Base-by-base conservation (phyloP, 2,113 vertebrate species). In the Callipepla californica region DNA sequence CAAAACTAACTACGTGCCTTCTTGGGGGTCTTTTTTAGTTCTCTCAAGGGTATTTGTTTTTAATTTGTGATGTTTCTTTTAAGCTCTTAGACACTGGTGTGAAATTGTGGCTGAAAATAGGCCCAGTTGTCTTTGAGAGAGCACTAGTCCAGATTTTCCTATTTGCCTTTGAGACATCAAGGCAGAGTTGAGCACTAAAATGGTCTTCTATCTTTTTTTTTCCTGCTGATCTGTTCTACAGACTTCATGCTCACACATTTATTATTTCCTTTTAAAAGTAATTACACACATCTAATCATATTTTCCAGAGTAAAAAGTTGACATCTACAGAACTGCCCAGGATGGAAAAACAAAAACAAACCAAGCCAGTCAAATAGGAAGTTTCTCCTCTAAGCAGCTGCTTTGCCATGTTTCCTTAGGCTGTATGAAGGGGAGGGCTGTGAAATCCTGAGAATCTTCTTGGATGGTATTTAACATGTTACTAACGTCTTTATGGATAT, bases 211-310 rank as follows among this genome's bases (percentile, higher is more conserved):
- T 76, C 32, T 58, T 67, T 13, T 78, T 67, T 13, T 78, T 93
- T 89, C 89, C 53, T 92, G 61, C 20, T 58, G 16, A 30, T 79
- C 13, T 69, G 7, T 82, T 95, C 55, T 77, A 51, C 42, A 74
- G 47, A 82, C 14, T 77, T 85, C 65, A 12, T n/a, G 32, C 14
- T 91, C 74, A 40, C 17, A 85, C 47, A 70, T 76, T 13, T 74
- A 50, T 88, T 70, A 63, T 80, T 89, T 83, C 34, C 30, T 72
- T 85, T 74, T 75, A 28, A 89, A 94, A 89, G 51, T 53, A 89
- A 66, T 70, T 93, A 51, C n/a, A 75, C 0, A 0, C 16, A 65
- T 34, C 20, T 85, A 89, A 80, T 78, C 4, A 77, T 78, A 79
- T 89, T 91, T 87, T 75, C 70, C 51, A 26, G 78, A 59, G 9